Evolutionary conservation across 2,888 invertebrate species (phyloP), one percentile per base, ranked within the genome.

Genomic region (Tenthredo amoena): DNA sequence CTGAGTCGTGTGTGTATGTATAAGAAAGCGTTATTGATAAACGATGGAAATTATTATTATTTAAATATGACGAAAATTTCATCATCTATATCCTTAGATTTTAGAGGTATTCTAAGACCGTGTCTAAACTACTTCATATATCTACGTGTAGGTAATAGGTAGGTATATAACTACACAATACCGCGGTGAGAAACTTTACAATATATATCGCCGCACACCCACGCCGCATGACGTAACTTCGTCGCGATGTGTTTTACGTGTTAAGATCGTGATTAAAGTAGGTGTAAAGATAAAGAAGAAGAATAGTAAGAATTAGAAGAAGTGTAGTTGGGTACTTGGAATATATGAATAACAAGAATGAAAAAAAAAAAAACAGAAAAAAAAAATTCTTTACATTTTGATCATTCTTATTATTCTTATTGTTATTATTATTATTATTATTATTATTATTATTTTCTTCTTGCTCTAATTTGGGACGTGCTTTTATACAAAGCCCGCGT

Each of bases 151-250:
- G 31, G 34, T 68, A 68, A 31, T 34, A 68, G 9, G 15, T 68
- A 68, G 1, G 18, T 34, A 71, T 18, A 37, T 37, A 34, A n/a
- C 18, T n/a, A n/a, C n/a, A 50, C n/a, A 50, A 50, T 50, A 50
- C 2, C 55, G 55, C 55, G 55, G 55, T 55, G 55, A 55, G 55
- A 55, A 55, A 55, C 55, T 55, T 55, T 55, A n/a, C n/a, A 55
- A 55, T n/a, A 55, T n/a, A 55, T 18, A 55, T 55, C 55, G 55
- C n/a, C n/a, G n/a, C n/a, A 43, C 74, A 55, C 77, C 77, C 77
- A 77, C 77, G 77, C 15, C 15, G 26, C 18, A 55, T 77, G 77
- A 77, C 77, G 77, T 77, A 77, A 77, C 74, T 26, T 40, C 55
- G 26, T 77, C 50, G 55, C 47, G 55, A 77, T 34, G 50, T 55